Evolutionary conservation across 1,140 invertebrate species (phyloP), one percentile per base, ranked within the genome.

Genomic region (Aphaenogaster floridana): DNA sequence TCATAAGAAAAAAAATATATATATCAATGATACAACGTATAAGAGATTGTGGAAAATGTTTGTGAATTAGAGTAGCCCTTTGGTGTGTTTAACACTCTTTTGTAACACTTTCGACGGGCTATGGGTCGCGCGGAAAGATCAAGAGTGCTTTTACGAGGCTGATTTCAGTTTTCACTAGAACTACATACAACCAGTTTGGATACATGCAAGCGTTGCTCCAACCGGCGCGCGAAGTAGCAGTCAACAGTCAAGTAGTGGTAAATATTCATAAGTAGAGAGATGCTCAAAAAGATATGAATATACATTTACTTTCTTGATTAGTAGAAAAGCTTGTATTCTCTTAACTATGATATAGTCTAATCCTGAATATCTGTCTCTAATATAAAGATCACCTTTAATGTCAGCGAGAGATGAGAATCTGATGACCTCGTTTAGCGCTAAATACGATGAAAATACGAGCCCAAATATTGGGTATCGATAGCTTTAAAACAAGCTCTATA

Each of bases 121-220:
- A 91, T 92, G 89, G 86, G 89, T 91, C 91, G 63, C 52, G 77
- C 76, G 83, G 66, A 69, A 89, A 78, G 28, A 34, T 57, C 69
- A 77, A 86, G 84, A 63, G 64, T 83, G 39, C 7, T 88, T 42
- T 86, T 71, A 50, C 42, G 84, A 61, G 48, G 66, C 78, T 63
- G 74, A 77, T 68, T 78, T 89, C 50, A 93, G 92, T 92, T 94
- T 94, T 92, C 93, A 94, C 93, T 94, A 92, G 93, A 94, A 93
- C 90, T 88, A 89, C 89, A 78, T 68, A 90, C 87, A 85, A 88
- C 63, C 81, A 89, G 86, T 87, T 54, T 69, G 50, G 63, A 68
- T 36, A 68, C 89, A 90, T 90, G 89, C 89, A 90, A 36, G 17
- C 52, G 28, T 79, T 39, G 36, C 68, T 69, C 45, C 48, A 76